A percentile compares a stretch with the other conserved stretches of the same genome.
These are phyloP conservation scores for Physella acuta DNA, from an alignment of 1,140 invertebrate species.

Conservation along the genomic window DNA sequence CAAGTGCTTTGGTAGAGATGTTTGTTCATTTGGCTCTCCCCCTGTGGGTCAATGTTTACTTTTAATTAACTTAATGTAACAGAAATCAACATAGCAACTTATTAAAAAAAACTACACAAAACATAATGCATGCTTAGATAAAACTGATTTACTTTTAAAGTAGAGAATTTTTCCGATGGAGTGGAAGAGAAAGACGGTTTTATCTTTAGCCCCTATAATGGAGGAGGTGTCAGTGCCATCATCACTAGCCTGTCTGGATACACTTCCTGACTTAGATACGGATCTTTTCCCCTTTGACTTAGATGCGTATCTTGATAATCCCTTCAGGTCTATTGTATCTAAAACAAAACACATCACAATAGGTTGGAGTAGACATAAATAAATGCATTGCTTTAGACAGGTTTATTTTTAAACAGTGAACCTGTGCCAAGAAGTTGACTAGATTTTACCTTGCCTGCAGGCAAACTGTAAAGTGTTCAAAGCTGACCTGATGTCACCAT, in stretches of 20 bases:
- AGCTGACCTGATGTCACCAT: conserved; percentile 56
- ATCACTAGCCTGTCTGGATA: conserved; percentile 2
- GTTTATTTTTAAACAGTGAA: no score
- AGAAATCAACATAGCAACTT: no score
- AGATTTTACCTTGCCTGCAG: conserved; percentile 52
- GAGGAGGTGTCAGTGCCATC: conserved; percentile 28
- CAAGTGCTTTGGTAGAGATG: conserved; percentile 47
- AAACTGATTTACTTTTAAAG: conserved; percentile 59
- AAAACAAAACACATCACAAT: conserved; percentile 8
- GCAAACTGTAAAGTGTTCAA: conserved; percentile 59
- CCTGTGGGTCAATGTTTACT: no score
- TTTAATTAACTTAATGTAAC: no score
- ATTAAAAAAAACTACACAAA: no score
- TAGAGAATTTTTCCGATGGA: conserved; percentile 59
- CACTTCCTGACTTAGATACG: conserved; percentile 21
- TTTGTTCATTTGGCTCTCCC: conserved; percentile 27
- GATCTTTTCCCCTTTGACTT: conserved; percentile 29
- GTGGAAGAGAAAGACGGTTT: conserved; percentile 54
- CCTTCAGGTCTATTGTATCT: conserved; percentile 40
- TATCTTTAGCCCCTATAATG: conserved; percentile 52
- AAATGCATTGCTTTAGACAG: no score
- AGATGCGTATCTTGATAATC: conserved; percentile 9
- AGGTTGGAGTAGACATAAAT: not conserved
- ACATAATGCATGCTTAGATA: no score
- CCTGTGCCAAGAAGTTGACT: no score